A percentile compares a stretch with the other conserved stretches of the same genome.
Evolutionary conservation across 2,113 vertebrate species (phyloP).

Genomic region (Mustelus asterias): DNA sequence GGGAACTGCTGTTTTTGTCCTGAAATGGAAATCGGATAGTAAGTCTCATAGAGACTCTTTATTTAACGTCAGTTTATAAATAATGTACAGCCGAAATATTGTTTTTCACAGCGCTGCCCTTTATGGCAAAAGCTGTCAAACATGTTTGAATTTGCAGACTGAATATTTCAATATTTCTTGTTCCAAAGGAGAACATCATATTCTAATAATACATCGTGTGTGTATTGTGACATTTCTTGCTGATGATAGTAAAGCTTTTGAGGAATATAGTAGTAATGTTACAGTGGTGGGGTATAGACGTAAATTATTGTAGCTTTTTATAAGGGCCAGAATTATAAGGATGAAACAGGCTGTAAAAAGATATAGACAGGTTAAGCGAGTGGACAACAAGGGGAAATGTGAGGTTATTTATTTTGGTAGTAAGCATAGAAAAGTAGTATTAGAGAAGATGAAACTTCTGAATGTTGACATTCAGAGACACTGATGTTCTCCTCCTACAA

Average conservation of each 20-base stretch:
- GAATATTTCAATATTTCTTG: not conserved
- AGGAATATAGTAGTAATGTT: not conserved
- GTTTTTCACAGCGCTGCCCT: not conserved
- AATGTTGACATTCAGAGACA: not conserved
- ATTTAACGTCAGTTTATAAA: not conserved
- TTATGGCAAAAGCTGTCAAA: not conserved
- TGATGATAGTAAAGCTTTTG: not conserved
- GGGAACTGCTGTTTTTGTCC: not conserved
- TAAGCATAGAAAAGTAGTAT: no score
- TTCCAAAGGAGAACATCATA: not conserved
- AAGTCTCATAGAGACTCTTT: not conserved
- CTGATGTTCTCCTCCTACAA: not conserved
- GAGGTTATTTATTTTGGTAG: not conserved
- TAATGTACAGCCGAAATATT: not conserved
- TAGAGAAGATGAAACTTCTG: not conserved
- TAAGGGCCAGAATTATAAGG: not conserved
- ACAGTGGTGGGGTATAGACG: not conserved
- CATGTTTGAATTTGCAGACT: not conserved
- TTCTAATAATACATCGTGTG: not conserved
- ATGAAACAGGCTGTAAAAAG: not conserved
- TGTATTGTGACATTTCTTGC: slow-evolving; percentile 3
- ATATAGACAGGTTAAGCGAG: not conserved
- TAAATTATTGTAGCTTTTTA: not conserved
- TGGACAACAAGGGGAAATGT: not conserved
- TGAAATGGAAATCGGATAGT: not conserved